Conservation (phyloP, 1,140 invertebrate genomes). For the Drosophila grimshawi region DNA sequence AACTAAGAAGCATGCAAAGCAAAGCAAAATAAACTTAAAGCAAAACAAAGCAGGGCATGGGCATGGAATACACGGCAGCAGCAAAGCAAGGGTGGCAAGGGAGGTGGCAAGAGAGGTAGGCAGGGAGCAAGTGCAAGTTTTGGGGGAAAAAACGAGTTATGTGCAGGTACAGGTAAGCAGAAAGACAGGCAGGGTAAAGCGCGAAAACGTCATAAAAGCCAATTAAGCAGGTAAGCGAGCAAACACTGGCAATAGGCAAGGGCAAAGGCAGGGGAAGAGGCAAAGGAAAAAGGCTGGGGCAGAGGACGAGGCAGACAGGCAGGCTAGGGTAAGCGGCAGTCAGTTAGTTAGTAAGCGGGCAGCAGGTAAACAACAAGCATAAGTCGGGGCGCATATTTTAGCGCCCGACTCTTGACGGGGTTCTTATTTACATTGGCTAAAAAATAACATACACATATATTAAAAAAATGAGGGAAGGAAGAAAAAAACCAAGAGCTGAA, state of each 20-base stretch:
- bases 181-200: conserved; percentile 54
- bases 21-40: conserved; percentile 5
- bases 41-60: conserved; percentile 15
- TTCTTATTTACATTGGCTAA: conserved; percentile 57
- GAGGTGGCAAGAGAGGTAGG: not conserved
- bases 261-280: not conserved
- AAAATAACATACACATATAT: conserved; percentile 9
- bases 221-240: conserved; percentile 78
- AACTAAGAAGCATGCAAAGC: conserved; percentile 45
- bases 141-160: conserved; percentile 52
- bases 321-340: conserved; percentile 33
- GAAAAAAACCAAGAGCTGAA: conserved; percentile 16
- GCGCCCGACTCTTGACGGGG: conserved; percentile 33
- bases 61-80: conserved; percentile 6
- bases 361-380: conserved; percentile 1
- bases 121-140: conserved; percentile 43
- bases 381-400: conserved; percentile 53
- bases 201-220: conserved; percentile 83
- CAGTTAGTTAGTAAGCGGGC: conserved; percentile 15
- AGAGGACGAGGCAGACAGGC: conserved; percentile 9
- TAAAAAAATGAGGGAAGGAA: not conserved
- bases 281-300: not conserved
- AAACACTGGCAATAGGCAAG: conserved; percentile 25
- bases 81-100: not conserved
- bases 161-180: conserved; percentile 32